These are phyloP conservation scores for Falcaria lacertinaria DNA, from an alignment of 2,888 invertebrate species.

Conservation along the genomic window DNA sequence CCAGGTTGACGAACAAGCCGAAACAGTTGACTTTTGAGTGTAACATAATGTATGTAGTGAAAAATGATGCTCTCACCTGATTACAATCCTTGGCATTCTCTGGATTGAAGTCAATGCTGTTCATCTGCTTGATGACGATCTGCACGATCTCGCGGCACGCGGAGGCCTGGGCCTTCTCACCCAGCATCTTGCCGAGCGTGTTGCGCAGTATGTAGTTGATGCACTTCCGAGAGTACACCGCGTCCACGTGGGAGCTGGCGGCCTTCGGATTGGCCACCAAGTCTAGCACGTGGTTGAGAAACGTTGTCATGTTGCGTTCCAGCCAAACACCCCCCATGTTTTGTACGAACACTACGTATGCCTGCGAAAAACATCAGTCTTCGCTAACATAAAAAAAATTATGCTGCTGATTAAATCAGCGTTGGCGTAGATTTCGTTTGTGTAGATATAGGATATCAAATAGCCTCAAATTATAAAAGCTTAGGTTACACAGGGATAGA, in stretches of 20 bases:
- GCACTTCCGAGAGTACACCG: conserved; percentile 97
- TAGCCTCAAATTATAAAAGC: too few species aligned
- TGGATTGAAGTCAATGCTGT: conserved; percentile 94
- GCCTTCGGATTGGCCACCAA: conserved; percentile 97
- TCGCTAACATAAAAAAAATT: conserved; percentile 11
- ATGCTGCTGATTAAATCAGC: too few species aligned
- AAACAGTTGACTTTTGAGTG: too few species aligned
- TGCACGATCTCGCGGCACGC: conserved; percentile 97
- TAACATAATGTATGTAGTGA: too few species aligned
- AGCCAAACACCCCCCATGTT: conserved; percentile 97
- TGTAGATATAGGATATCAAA: too few species aligned
- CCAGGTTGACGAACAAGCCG: too few species aligned
- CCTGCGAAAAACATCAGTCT: conserved; percentile 73
- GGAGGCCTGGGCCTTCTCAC: conserved; percentile 97
- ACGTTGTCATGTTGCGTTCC: conserved; percentile 92
- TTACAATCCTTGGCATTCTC: conserved; percentile 95
- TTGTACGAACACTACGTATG: conserved; percentile 97
- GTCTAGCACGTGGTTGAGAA: conserved; percentile 94
- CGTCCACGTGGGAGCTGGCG: conserved; percentile 97
- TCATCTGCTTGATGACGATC: conserved; percentile 96
- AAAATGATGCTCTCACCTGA: too few species aligned
- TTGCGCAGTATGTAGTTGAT: conserved; percentile 96
- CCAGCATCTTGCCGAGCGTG: conserved; percentile 94
- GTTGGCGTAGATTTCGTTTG: too few species aligned
- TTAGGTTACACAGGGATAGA: too few species aligned